Evolutionary conservation across 2,797 vertebrate genomes (phyloP), one percentile per base, ranked within the genome.

Genomic region (Lepidocolaptes lacrymiger): DNA sequence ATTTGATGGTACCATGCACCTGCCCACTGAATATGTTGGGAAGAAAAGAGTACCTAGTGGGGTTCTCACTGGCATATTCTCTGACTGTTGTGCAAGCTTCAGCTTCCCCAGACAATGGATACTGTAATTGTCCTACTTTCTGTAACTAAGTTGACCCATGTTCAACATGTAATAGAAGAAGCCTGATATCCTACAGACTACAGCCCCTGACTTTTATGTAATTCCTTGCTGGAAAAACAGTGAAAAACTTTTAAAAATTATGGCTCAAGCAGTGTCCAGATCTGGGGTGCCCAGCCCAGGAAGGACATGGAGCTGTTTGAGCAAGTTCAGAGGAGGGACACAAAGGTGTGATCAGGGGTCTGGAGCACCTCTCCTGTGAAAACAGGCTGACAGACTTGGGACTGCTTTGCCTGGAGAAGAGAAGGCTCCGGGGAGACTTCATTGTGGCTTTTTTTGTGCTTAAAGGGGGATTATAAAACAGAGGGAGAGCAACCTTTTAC

Each of bases 291-390:
- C 32, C 36, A 37, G 32, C 48, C 10, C 27, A 28, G 36, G 49
- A 23, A 12, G 3, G 69, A 48, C 9, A 4, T 16, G 30, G 34
- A 41, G 1, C 8, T 55, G 22, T 41, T 43, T 23, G 27, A 62
- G 13, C 1, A 2, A 22, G 37, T 28, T 26, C 28, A 48, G 58
- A 30, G 36, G 20, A 37, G 27, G 23, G 20, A 22, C 23, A 10
- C 23, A 44, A 44, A 44, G 9, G 20, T 56, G 43, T 56, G n/a
- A 30, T 18, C 16, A 30, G 28, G 39, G n/a, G 10, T 8, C 9
- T 83, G 64, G n/a, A 63, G n/a, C 1, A 0, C 51, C 16, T 63
- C 17, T 63, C 6, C 8, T 63, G 0, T 44, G 37, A 30, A 36
- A 43, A 44, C 32, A 56, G 36, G 37, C n/a, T 49, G 36, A 18